A percentile compares a stretch with the other conserved stretches of the same genome.
These are phyloP conservation scores for Pocillopora damicornis DNA, from an alignment of 64 coral and sea anemone genomes.

Conservation along the genomic window DNA sequence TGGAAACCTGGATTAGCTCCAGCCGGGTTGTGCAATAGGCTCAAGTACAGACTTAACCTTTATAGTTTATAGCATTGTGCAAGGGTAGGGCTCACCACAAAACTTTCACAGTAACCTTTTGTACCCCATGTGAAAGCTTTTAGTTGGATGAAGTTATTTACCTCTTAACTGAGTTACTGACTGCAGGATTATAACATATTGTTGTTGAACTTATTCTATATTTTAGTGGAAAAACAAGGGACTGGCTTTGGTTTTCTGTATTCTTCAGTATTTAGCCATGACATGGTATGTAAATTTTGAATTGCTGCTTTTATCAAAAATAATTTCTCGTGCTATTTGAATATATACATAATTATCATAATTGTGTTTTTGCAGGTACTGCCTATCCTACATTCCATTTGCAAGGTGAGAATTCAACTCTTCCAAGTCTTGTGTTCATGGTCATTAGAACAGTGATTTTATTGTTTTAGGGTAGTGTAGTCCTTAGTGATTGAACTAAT, in stretches of 20 bases:
- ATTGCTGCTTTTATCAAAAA: background rate
- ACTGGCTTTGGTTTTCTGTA: slow-evolving; percentile 87
- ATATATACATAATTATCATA: background rate
- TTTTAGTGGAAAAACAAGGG: slow-evolving; percentile 90
- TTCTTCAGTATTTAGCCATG: slow-evolving; percentile 97
- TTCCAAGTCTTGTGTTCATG: background rate
- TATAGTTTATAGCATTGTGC: too few relatives aligned
- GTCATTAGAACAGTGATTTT: too few relatives aligned
- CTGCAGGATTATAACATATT: too few relatives aligned
- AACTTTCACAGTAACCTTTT: too few relatives aligned
- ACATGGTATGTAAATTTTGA: slow-evolving; percentile 75
- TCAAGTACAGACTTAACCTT: too few relatives aligned
- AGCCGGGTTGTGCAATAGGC: too few relatives aligned
- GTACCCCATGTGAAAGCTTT: too few relatives aligned
- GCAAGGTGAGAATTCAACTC: slow-evolving; percentile 46
- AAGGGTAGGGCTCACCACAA: too few relatives aligned
- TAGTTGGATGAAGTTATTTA: too few relatives aligned
- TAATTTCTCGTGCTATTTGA: background rate
- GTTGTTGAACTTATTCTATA: background rate
- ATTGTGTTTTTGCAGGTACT: slow-evolving; percentile 51
- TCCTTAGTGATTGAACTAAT: too few relatives aligned
- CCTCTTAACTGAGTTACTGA: too few relatives aligned
- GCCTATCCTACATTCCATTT: slow-evolving; percentile 85
- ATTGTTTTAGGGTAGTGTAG: background rate
- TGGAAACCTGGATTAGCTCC: too few relatives aligned